These are phyloP conservation scores for Harlomillsia oculata DNA, from an alignment of 1,140 invertebrate species.

Conservation along the genomic window DNA sequence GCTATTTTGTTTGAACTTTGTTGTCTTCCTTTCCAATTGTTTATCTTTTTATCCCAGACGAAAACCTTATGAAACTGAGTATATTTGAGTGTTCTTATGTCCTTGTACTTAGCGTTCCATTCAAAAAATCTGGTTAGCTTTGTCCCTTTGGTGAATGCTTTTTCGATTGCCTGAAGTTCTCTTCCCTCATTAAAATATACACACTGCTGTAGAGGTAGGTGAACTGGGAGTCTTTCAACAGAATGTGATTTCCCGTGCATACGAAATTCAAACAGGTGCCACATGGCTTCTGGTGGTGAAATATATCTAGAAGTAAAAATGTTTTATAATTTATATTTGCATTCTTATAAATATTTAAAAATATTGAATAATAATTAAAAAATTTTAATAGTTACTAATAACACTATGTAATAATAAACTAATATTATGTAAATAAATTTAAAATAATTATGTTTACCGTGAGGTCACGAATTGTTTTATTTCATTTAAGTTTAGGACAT, in stretches of 20 bases:
- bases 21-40: slow-evolving; percentile 20
- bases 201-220: slow-evolving; percentile 44
- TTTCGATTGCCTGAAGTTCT: slow-evolving; percentile 18
- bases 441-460: not conserved
- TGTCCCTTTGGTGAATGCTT: slow-evolving; percentile 13
- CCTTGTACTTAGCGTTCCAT: not conserved
- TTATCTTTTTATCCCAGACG: slow-evolving; percentile 11
- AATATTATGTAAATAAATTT: no score
- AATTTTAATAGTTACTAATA: no score
- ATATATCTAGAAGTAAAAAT: slow-evolving; percentile 36
- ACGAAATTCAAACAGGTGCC: slow-evolving; percentile 33
- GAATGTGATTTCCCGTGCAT: slow-evolving; percentile 35
- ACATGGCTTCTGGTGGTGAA: slow-evolving; percentile 37
- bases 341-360: no score
- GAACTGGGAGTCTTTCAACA: slow-evolving; percentile 42
- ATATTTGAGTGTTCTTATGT: slow-evolving; percentile 3
- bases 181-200: slow-evolving; percentile 32
- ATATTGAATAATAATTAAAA: no score
- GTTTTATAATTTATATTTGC: not conserved
- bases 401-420: no score
- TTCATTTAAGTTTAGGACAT: no score
- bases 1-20: slow-evolving; percentile 23
- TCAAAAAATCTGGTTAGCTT: slow-evolving; percentile 32
- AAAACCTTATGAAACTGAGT: slow-evolving; percentile 15
- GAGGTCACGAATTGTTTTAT: not conserved